These are phyloP conservation scores for Cyaniris semiargus DNA, from an alignment of 2,888 invertebrate genomes.

Conservation along the genomic window DNA sequence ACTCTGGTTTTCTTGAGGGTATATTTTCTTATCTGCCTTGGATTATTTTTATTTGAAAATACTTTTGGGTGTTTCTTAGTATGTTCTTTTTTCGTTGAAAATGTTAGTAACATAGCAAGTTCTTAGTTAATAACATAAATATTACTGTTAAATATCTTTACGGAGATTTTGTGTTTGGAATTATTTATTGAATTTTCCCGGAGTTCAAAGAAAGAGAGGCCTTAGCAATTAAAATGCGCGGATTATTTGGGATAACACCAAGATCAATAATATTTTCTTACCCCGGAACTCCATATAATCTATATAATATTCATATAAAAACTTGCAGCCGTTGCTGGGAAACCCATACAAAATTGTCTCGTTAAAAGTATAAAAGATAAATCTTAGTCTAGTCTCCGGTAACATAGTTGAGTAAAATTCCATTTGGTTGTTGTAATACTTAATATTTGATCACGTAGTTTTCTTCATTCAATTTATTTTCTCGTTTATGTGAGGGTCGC, in stretches of 20 bases:
- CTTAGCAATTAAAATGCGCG: no score
- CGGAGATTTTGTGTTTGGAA: not conserved
- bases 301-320: not conserved
- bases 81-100: no score
- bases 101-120: no score
- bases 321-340: no score
- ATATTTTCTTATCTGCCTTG: not conserved
- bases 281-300: not conserved
- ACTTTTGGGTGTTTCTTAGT: not conserved
- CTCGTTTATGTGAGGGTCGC: constrained; percentile 7
- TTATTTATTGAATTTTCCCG: not conserved
- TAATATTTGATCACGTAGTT: not conserved
- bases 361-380: not conserved
- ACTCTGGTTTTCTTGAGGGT: not conserved
- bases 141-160: no score
- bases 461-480: constrained; percentile 19
- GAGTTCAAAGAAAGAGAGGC: no score
- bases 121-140: no score
- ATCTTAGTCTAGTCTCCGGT: not conserved
- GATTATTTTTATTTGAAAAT: not conserved
- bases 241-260: not conserved
- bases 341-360: no score
- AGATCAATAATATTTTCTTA: not conserved
- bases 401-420: not conserved
- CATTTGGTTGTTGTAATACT: not conserved